These are phyloP conservation scores for Drosophila mojavensis DNA, from an alignment of 1,140 invertebrate species.

Conservation along the genomic window DNA sequence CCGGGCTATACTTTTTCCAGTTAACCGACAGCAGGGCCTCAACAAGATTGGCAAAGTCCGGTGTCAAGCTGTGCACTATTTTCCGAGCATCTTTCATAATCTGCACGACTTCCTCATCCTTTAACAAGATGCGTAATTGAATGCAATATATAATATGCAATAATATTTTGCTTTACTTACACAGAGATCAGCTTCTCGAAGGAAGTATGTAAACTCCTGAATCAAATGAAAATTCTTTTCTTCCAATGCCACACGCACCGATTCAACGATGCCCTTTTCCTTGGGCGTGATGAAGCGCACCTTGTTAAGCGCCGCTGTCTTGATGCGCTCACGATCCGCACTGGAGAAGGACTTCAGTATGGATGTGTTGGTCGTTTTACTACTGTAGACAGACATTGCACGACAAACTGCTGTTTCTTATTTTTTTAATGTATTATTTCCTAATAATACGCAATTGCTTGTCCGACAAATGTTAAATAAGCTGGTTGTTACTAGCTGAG, in stretches of 20 bases:
- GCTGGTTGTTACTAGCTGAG: neutral
- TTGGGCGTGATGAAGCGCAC: slow-evolving; percentile 68
- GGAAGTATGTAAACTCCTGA: slow-evolving; percentile 68
- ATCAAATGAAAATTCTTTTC: slow-evolving; percentile 62
- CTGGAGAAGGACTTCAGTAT: slow-evolving; percentile 68
- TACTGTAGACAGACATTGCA: slow-evolving; percentile 72
- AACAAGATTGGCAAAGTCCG: slow-evolving; percentile 86
- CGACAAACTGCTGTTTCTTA: neutral
- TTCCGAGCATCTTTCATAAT: slow-evolving; percentile 86
- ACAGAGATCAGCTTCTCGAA: slow-evolving; percentile 56
- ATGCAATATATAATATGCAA: neutral
- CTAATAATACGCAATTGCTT: slow-evolving; percentile 40
- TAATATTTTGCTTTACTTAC: slow-evolving; percentile 43
- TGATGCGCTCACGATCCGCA: slow-evolving; percentile 64
- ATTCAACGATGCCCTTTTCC: slow-evolving; percentile 63
- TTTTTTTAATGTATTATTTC: slow-evolving; percentile 32
- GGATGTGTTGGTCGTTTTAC: slow-evolving; percentile 64
- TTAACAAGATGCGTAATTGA: slow-evolving; percentile 5
- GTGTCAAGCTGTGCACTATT: slow-evolving; percentile 86
- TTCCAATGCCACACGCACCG: slow-evolving; percentile 56
- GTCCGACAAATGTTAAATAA: neutral
- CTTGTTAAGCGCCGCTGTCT: slow-evolving; percentile 65
- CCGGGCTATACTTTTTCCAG: slow-evolving; percentile 85
- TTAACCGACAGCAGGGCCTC: slow-evolving; percentile 87
- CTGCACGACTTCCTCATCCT: slow-evolving; percentile 86